Evolutionary conservation across 1,140 invertebrate genomes (phyloP), one percentile per base, ranked within the genome.

Genomic region (Camponotus vicinus): DNA sequence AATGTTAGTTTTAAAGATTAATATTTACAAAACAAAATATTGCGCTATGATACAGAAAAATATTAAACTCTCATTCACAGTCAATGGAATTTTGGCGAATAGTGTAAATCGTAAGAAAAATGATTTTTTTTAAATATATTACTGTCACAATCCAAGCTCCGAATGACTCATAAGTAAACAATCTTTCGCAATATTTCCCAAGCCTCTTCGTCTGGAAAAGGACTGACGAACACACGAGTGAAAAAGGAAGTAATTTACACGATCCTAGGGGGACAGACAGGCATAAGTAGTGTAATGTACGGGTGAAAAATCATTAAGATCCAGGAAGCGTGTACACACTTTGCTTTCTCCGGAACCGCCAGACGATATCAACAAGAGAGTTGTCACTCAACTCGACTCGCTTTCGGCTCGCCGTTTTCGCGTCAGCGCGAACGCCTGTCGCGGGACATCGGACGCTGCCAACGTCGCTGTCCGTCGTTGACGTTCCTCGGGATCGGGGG

Each of bases 321-420:
- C 45, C 32, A 13, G n/a, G 37, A 27, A 27, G 27, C 27, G 27
- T 49, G 11, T 82, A 82, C 79, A 42, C 27, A 83, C 79, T 75
- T 83, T 83, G 69, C 13, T 75, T 83, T 63, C 55, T 49, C 42
- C 57, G 69, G 8, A 52, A 63, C 32, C 6, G 55, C 40, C 55
- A 83, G 79, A 32, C 69, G 40, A 73, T 61, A 70, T 80, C 63
- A 59, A 83, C n/a, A 42, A 45, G 49, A 32, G 40, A 61, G 34
- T 32, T 70, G 18, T 55, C 77, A 80, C 21, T 45, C 52, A 21
- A 13, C 37, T 75, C 55, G 55, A 45, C 40, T 61, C 9, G 79
- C 9, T 55, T 45, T 55, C 45, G 57, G 15, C 40, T 67, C 42
- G 79, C 27, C 40, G 66, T 71, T 82, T 59, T 70, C n/a, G 32